Evolutionary conservation across 1,140 invertebrate species (phyloP).

Genomic region (Hyles euphorbiae): DNA sequence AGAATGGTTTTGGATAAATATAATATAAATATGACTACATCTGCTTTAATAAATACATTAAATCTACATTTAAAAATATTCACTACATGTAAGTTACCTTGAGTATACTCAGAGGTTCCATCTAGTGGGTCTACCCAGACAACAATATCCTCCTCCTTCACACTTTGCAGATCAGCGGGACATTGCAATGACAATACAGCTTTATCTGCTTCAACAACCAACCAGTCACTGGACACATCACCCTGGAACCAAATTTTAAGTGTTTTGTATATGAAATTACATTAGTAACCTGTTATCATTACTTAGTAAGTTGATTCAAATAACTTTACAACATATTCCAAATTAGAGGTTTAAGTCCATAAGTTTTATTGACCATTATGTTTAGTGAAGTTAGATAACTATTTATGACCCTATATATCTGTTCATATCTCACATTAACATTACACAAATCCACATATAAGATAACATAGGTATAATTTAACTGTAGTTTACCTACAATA

Average conservation of each 20-base stretch:
- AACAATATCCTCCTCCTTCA: conserved; percentile 85
- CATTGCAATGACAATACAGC: conserved; percentile 83
- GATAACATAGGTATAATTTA: too few species aligned
- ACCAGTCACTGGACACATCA: conserved; percentile 82
- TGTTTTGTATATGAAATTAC: conserved; percentile 5
- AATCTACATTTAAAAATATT: too few species aligned
- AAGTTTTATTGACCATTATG: too few species aligned
- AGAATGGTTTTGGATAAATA: conserved; percentile 60
- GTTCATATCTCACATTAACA: too few species aligned
- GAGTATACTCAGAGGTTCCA: conserved; percentile 95
- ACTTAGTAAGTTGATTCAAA: background rate
- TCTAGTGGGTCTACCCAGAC: conserved; percentile 99
- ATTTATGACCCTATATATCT: too few species aligned
- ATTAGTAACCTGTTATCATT: background rate
- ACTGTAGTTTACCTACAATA: too few species aligned
- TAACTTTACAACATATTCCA: too few species aligned
- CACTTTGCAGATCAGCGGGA: conserved; percentile 80
- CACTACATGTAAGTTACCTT: conserved; percentile 71
- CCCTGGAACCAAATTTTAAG: conserved; percentile 34
- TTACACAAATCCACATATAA: too few species aligned
- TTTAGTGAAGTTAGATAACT: too few species aligned
- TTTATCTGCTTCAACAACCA: conserved; percentile 82
- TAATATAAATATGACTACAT: background rate
- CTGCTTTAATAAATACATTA: too few species aligned
- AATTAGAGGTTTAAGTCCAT: too few species aligned